These are phyloP conservation scores for Pithys albifrons DNA, from an alignment of 2,113 vertebrate genomes.

Conservation along the genomic window DNA sequence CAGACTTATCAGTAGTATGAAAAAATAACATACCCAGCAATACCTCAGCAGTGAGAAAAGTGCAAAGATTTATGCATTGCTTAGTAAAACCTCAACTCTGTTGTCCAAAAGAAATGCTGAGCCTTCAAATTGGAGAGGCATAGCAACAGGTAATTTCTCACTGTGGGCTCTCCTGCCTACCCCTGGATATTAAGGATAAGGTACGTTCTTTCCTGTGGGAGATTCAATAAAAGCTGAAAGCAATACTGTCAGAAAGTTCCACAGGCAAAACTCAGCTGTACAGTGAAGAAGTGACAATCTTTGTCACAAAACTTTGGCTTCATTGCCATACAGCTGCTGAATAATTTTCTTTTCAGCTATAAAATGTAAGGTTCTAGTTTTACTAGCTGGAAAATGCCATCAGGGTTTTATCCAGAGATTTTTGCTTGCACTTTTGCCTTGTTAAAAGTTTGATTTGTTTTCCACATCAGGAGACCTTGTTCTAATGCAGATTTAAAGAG, in stretches of 20 bases:
- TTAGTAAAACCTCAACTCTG: background rate
- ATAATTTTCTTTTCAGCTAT: background rate
- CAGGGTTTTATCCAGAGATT: background rate
- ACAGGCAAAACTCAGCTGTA: background rate
- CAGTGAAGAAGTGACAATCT: background rate
- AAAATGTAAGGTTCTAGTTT: background rate
- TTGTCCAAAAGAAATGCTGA: background rate
- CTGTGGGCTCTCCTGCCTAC: background rate
- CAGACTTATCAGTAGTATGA: background rate
- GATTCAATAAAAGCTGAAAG: background rate
- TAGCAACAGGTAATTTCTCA: background rate
- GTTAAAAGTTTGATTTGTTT: slow-evolving; percentile 32
- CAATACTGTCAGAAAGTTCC: background rate
- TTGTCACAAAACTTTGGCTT: slow-evolving; percentile 9
- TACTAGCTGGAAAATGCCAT: slow-evolving; percentile 8
- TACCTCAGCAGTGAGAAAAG: background rate
- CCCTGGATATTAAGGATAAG: background rate
- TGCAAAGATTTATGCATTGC: background rate
- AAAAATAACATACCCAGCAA: background rate
- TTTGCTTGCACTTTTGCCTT: background rate
- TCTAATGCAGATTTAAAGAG: background rate
- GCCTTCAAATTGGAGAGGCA: background rate
- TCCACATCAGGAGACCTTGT: background rate
- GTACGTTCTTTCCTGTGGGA: background rate
- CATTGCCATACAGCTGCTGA: background rate